These are phyloP conservation scores for Calonectris borealis DNA, from an alignment of 2,113 vertebrate species.

Conservation along the genomic window DNA sequence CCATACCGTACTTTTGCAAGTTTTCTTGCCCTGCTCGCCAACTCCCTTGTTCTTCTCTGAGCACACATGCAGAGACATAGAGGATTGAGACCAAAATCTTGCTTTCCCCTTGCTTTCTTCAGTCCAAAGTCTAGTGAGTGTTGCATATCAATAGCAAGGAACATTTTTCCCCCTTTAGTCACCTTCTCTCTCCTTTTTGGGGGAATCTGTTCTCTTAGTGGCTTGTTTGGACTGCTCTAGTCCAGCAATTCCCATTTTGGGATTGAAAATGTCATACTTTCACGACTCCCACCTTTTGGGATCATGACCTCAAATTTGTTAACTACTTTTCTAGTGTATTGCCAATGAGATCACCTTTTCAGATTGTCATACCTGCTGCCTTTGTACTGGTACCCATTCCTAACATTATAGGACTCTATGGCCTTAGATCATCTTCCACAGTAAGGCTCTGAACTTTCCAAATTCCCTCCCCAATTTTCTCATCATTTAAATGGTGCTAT, in stretches of 20 bases:
- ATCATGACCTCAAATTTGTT: neutral
- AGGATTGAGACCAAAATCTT: neutral
- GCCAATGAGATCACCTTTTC: neutral
- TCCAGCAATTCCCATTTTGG: neutral
- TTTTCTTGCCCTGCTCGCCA: neutral
- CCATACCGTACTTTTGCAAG: neutral
- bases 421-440: neutral
- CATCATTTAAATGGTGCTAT: neutral
- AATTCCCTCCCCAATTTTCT: neutral
- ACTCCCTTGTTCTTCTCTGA: neutral
- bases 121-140: neutral
- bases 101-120: neutral
- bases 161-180: neutral
- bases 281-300: neutral
- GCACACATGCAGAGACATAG: neutral
- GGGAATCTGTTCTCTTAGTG: neutral
- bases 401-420: neutral
- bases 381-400: neutral
- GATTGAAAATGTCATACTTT: neutral
- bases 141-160: neutral
- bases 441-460: neutral
- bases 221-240: neutral
- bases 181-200: neutral
- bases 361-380: neutral
- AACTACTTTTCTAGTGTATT: neutral